A percentile compares a stretch with the other conserved stretches of the same genome.
phyloP scores from a whole-genome alignment of 2,797 vertebrate genomes.

The Microcaecilia unicolor region DNA sequence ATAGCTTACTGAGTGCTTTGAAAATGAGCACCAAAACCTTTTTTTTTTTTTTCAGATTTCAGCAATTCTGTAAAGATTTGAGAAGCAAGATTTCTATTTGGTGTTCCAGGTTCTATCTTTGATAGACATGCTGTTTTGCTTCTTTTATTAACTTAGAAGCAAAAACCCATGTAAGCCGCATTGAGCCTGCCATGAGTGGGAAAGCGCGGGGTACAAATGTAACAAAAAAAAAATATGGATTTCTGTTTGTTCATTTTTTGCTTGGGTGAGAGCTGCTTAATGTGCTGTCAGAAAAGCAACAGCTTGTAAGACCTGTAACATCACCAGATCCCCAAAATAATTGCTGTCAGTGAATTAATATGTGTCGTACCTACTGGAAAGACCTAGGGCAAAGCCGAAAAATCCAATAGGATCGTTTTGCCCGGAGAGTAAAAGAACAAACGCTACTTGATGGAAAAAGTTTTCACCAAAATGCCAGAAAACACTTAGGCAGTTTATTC shows the following conservation, averaged over 20 bases:
- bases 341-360: conserved; percentile 48
- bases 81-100: conserved; percentile 12
- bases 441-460: too few species aligned
- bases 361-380: too few species aligned
- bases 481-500: too few species aligned
- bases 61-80: conserved; percentile 21
- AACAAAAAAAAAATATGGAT: conserved; percentile 14
- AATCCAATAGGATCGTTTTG: too few species aligned
- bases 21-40: too few species aligned
- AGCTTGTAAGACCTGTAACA: conserved; percentile 32
- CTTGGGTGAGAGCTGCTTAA: conserved; percentile 17
- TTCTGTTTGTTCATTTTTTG: conserved; percentile 11
- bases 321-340: conserved; percentile 48
- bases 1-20: too few species aligned
- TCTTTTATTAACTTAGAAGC: conserved; percentile 39
- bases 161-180: too few species aligned
- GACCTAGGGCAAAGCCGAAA: too few species aligned
- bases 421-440: too few species aligned
- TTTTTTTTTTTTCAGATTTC: conserved; percentile 25
- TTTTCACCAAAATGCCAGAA: too few species aligned
- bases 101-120: conserved; percentile 14
- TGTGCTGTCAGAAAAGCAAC: conserved; percentile 8
- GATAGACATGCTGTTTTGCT: conserved; percentile 15
- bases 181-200: too few species aligned
- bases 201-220: too few species aligned